Conservation (phyloP, 2,113 vertebrate species). For the Chloebia gouldiae region DNA sequence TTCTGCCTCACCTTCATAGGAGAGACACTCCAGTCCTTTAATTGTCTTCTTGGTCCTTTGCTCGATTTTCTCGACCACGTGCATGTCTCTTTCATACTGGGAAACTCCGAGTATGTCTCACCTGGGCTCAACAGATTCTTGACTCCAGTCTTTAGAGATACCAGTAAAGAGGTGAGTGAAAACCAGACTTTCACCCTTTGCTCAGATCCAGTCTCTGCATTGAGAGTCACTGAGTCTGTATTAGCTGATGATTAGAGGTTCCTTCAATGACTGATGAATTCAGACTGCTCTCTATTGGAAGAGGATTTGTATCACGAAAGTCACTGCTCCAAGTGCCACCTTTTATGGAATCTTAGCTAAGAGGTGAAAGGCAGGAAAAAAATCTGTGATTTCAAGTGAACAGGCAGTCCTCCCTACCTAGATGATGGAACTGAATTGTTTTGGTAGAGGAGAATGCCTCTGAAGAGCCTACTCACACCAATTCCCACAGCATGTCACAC, state of each 20-base stretch:
- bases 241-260: neutral
- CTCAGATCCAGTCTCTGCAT: neutral
- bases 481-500: neutral
- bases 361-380: neutral
- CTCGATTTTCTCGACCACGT: accelerated
- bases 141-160: neutral
- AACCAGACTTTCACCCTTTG: neutral
- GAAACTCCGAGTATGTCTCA: neutral
- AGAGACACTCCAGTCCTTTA: neutral
- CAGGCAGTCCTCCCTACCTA: neutral
- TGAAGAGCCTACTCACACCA: neutral
- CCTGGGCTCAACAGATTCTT: neutral
- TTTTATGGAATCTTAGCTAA: neutral
- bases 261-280: neutral
- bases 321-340: neutral
- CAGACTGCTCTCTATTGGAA: neutral
- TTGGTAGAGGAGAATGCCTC: neutral
- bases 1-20: neutral
- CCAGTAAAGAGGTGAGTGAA: neutral
- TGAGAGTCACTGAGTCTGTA: neutral
- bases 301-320: neutral
- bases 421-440: neutral
- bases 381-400: neutral
- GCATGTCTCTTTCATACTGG: no score
- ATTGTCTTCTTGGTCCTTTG: neutral